Conservation (phyloP, 2,113 vertebrate genomes). For the Gavialis gangeticus region DNA sequence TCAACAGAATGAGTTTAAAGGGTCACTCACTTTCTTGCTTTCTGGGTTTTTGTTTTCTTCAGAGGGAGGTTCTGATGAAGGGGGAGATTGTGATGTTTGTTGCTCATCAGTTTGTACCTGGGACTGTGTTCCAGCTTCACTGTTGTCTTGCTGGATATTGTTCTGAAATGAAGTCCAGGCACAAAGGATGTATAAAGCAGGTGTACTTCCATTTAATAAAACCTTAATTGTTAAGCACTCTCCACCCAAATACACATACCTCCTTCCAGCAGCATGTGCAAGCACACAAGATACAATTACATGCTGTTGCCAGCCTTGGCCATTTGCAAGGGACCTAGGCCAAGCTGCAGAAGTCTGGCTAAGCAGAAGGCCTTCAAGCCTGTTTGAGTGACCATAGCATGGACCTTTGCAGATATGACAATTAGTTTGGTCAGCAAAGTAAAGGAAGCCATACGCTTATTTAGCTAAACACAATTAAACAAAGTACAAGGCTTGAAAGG, state of each 20-base stretch:
- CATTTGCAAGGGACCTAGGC: background rate
- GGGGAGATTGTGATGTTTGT: constrained; percentile 82
- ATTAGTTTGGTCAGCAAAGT: too few relatives aligned
- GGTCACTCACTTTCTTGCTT: constrained; percentile 87
- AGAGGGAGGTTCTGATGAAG: constrained; percentile 84
- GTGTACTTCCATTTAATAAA: constrained; percentile 70
- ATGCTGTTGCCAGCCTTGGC: too few relatives aligned
- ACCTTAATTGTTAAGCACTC: constrained; percentile 61
- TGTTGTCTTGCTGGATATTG: constrained; percentile 84
- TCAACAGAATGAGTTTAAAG: constrained; percentile 75
- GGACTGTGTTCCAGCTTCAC: constrained; percentile 85
- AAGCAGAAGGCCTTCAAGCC: too few relatives aligned
- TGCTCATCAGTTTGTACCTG: constrained; percentile 88
- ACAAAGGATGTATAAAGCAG: constrained; percentile 86
- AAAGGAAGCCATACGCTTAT: too few relatives aligned
- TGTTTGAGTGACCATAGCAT: too few relatives aligned
- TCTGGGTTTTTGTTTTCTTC: constrained; percentile 86
- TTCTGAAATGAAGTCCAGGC: constrained; percentile 89
- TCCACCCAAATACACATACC: constrained; percentile 10
- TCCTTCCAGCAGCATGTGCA: constrained; percentile 51
- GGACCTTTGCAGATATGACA: too few relatives aligned
- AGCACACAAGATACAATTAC: constrained; percentile 15
- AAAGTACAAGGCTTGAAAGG: too few relatives aligned
- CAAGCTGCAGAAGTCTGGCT: background rate
- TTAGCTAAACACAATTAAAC: too few relatives aligned